Evolutionary conservation across 2,888 invertebrate species (phyloP).

Genomic region (Muschampia plurimacula): DNA sequence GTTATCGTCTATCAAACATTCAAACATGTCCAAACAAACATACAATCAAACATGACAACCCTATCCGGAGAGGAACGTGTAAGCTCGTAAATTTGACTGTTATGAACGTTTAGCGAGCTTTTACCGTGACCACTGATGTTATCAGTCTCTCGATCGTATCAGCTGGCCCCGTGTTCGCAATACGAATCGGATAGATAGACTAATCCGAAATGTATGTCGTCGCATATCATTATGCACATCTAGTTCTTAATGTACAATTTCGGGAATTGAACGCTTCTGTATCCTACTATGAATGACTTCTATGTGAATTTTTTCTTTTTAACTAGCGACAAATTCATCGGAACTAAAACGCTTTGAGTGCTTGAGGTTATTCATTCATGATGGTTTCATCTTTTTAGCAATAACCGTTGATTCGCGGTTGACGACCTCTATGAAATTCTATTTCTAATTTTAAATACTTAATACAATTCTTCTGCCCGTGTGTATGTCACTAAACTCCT

Average conservation of each 20-base stretch:
- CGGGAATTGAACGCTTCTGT: slow-evolving; percentile 22
- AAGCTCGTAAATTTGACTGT: slow-evolving; percentile 65
- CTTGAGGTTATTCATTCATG: not conserved
- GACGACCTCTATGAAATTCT: too few relatives aligned
- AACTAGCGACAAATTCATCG: slow-evolving; percentile 18
- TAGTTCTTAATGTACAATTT: slow-evolving; percentile 48
- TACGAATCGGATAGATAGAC: slow-evolving; percentile 44
- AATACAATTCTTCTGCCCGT: too few relatives aligned
- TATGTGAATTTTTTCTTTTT: slow-evolving; percentile 27
- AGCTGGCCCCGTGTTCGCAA: slow-evolving; percentile 53
- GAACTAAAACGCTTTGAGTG: not conserved
- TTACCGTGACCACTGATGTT: slow-evolving; percentile 57
- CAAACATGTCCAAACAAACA: too few relatives aligned
- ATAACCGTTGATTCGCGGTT: too few relatives aligned
- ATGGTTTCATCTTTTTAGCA: not conserved
- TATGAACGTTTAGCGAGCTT: slow-evolving; percentile 62
- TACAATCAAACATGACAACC: not conserved
- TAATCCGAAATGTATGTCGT: slow-evolving; percentile 35
- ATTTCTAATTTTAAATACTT: too few relatives aligned
- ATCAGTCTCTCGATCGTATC: slow-evolving; percentile 63
- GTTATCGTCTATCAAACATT: too few relatives aligned
- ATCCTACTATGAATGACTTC: slow-evolving; percentile 30
- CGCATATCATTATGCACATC: slow-evolving; percentile 49
- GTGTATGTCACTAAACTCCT: too few relatives aligned
- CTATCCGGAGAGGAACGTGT: slow-evolving; percentile 47